Percentiles rank a stretch among this genome's conserved stretches.
Conservation (phyloP, 2,113 vertebrate genomes). For the Albula glossodonta region DNA sequence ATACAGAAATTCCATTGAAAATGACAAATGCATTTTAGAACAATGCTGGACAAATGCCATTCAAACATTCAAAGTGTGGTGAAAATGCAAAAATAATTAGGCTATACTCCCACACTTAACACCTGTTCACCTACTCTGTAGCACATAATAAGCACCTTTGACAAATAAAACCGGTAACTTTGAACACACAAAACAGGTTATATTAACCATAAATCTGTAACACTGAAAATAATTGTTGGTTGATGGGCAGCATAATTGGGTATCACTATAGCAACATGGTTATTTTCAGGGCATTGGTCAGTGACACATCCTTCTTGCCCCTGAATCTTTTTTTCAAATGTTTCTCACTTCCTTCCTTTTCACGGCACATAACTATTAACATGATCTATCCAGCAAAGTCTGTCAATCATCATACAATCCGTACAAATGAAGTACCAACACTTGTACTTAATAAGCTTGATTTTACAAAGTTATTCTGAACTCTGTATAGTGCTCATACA, state of each 20-base stretch:
- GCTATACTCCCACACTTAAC: neutral
- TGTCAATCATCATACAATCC: slow-evolving; percentile 7
- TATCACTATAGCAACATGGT: neutral
- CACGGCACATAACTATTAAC: neutral
- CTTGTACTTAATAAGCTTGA: neutral
- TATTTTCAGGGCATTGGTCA: neutral
- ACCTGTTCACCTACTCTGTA: neutral
- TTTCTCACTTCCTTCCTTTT: neutral
- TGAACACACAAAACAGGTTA: neutral
- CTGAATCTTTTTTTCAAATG: neutral
- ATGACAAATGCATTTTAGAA: neutral
- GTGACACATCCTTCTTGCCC: neutral
- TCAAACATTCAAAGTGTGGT: neutral
- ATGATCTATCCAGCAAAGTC: neutral
- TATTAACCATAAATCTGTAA: neutral
- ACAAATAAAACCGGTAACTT: neutral
- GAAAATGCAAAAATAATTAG: neutral
- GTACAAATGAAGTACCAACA: neutral
- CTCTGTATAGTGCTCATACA: neutral
- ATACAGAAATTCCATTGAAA: neutral
- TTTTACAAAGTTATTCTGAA: neutral
- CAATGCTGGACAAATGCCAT: neutral
- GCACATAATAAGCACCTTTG: neutral
- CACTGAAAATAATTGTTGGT: neutral
- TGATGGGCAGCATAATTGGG: neutral